Conservation (phyloP, 2,888 invertebrate species). For the Ormyrus nitidulus region DNA sequence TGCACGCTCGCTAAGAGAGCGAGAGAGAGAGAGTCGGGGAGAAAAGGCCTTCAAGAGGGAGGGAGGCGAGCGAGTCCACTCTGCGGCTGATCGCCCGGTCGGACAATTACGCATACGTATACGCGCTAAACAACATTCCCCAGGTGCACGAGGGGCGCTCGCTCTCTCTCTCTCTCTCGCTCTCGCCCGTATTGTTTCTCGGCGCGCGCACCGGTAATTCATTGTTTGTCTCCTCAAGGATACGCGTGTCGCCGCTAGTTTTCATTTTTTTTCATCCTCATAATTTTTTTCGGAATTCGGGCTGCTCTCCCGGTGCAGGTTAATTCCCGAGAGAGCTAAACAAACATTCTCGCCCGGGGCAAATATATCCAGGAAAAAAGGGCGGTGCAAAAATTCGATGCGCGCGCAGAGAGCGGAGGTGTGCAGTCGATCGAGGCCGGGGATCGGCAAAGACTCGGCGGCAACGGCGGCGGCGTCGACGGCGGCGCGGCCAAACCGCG, state of each 20-base stretch:
- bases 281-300: not conserved
- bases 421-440: slow-evolving; percentile 18
- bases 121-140: slow-evolving; percentile 37
- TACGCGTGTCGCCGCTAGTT: not conserved
- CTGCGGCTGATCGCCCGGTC: slow-evolving; percentile 50
- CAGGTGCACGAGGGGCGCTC: not conserved
- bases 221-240: slow-evolving; percentile 1
- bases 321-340: no score
- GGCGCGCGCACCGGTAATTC: not conserved
- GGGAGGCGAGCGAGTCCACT: slow-evolving; percentile 56
- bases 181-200: no score
- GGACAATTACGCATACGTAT: slow-evolving; percentile 41
- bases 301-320: no score
- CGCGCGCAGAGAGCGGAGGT: not conserved
- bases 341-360: no score
- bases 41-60: slow-evolving; percentile 54
- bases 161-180: not conserved
- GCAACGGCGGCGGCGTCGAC: slow-evolving; percentile 51
- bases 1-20: slow-evolving; percentile 4
- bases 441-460: not conserved
- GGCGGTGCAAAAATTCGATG: no score
- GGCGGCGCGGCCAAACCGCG: slow-evolving; percentile 13
- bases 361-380: not conserved
- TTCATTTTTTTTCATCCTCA: not conserved
- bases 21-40: slow-evolving; percentile 36